phyloP scores from a whole-genome alignment of 1,140 invertebrate species.

The Drosophila busckii region DNA sequence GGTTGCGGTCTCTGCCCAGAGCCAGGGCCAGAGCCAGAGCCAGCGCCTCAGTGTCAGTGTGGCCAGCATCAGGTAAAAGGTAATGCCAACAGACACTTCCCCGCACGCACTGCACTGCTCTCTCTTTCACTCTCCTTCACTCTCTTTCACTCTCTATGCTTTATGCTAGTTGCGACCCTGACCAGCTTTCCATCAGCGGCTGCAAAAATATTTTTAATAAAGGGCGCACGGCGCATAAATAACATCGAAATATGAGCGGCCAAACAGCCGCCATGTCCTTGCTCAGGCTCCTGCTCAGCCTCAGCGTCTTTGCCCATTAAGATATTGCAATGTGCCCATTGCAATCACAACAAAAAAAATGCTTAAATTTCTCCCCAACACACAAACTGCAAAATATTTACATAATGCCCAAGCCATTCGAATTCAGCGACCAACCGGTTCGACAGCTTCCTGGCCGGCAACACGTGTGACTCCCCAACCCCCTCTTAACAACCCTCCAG shows the following conservation, averaged over 20 bases:
- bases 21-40: too few species aligned
- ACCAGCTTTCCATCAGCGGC: constrained; percentile 42
- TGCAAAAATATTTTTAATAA: constrained; percentile 68
- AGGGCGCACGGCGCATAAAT: constrained; percentile 53
- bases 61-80: too few species aligned
- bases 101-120: too few species aligned
- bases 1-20: constrained; percentile 38
- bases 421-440: constrained; percentile 21
- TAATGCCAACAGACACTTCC: too few species aligned
- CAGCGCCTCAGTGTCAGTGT: too few species aligned
- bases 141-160: neutral
- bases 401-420: constrained; percentile 16
- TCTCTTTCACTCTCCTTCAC: neutral
- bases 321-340: constrained; percentile 27
- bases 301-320: constrained; percentile 37
- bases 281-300: neutral
- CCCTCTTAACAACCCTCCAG: too few species aligned
- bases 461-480: too few species aligned
- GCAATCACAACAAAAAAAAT: constrained; percentile 12
- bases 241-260: constrained; percentile 54
- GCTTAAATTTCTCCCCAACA: neutral
- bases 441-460: neutral
- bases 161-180: constrained; percentile 18
- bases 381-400: constrained; percentile 10
- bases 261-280: constrained; percentile 20